These are phyloP conservation scores for Pseudochromis fuscus DNA, from an alignment of 2,797 vertebrate species.

Conservation along the genomic window DNA sequence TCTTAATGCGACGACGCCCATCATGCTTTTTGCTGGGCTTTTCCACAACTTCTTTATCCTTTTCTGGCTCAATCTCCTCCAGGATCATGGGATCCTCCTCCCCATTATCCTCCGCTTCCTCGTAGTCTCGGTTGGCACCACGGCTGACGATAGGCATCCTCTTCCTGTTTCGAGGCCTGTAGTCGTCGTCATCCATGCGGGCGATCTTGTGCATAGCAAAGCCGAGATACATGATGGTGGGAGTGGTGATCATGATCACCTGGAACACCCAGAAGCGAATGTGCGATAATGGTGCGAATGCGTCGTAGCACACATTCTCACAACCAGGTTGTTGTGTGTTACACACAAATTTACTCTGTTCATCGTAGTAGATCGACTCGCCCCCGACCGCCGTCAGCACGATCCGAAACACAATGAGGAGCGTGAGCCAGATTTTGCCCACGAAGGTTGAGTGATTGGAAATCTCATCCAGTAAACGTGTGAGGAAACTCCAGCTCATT, in stretches of 20 bases:
- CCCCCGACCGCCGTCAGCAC: slow-evolving; percentile 93
- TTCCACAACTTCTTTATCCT: slow-evolving; percentile 79
- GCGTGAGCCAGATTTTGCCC: slow-evolving; percentile 93
- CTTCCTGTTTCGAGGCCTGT: slow-evolving; percentile 69
- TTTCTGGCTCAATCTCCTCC: slow-evolving; percentile 90
- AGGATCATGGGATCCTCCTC: slow-evolving; percentile 95
- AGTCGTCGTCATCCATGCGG: slow-evolving; percentile 82
- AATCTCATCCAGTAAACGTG: slow-evolving; percentile 93
- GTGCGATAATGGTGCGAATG: slow-evolving; percentile 92
- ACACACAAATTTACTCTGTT: slow-evolving; percentile 94
- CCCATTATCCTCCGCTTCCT: slow-evolving; percentile 92
- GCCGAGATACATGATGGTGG: slow-evolving; percentile 92
- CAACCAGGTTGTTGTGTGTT: slow-evolving; percentile 94
- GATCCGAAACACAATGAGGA: slow-evolving; percentile 93
- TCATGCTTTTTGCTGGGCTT: slow-evolving; percentile 86
- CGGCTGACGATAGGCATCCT: slow-evolving; percentile 88
- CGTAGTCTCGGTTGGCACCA: slow-evolving; percentile 88
- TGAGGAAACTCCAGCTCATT: slow-evolving; percentile 97
- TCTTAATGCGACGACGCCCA: slow-evolving; percentile 90
- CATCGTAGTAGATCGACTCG: slow-evolving; percentile 94
- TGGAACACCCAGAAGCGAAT: slow-evolving; percentile 95
- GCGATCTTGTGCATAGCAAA: slow-evolving; percentile 94
- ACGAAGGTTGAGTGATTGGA: slow-evolving; percentile 96
- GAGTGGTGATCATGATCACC: slow-evolving; percentile 91
- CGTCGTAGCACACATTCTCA: slow-evolving; percentile 94